These are phyloP conservation scores for Monodelphis domestica DNA, from an alignment of 2,797 vertebrate species.

Conservation along the genomic window DNA sequence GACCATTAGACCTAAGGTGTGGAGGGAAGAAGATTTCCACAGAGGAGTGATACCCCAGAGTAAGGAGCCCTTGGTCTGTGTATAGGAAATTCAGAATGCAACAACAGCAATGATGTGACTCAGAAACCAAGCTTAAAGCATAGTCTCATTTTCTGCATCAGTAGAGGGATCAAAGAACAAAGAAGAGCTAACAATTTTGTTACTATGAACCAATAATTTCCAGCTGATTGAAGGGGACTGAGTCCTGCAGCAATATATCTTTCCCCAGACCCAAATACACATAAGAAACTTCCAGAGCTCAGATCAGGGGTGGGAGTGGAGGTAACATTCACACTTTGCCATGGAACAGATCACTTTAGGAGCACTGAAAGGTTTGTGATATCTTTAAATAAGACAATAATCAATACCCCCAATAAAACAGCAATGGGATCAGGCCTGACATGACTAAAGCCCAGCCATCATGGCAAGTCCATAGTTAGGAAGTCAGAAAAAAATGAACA, in stretches of 20 bases:
- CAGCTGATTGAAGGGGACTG: not conserved
- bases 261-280: not conserved
- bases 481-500: not conserved
- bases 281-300: not conserved
- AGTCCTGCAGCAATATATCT: not conserved
- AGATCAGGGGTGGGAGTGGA: not conserved
- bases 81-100: not conserved
- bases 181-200: not conserved
- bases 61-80: not conserved
- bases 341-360: not conserved
- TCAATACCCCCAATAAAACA: not conserved
- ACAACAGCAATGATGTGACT: not conserved
- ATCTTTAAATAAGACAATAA: not conserved
- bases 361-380: not conserved
- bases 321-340: not conserved
- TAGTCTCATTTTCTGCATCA: not conserved
- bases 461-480: not conserved
- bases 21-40: not conserved
- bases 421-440: not conserved
- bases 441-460: not conserved
- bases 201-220: not conserved
- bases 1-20: not conserved
- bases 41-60: not conserved
- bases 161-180: not conserved
- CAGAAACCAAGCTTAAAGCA: not conserved